Conservation (phyloP, 2,888 invertebrate genomes). For the Anorthoa munda region DNA sequence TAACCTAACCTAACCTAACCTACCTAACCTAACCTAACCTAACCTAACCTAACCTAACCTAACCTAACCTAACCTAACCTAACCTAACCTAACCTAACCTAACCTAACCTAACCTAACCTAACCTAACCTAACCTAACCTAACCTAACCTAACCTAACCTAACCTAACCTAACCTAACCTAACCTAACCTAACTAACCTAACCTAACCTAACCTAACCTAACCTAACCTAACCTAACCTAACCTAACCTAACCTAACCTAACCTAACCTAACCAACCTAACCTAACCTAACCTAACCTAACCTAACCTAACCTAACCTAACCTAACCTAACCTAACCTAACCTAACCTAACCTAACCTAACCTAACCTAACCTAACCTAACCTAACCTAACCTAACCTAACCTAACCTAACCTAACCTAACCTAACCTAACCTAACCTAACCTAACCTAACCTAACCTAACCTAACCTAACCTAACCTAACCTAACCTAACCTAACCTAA, state of each 20-base stretch:
- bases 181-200: constrained; percentile 55
- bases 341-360: constrained; percentile 27
- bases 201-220: too few species aligned
- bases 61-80: too few species aligned
- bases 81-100: constrained; percentile 55
- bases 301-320: constrained; percentile 40
- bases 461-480: constrained; percentile 31
- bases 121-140: constrained; percentile 56
- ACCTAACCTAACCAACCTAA: too few species aligned
- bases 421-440: constrained; percentile 44
- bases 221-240: too few species aligned
- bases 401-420: constrained; percentile 38
- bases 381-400: constrained; percentile 47
- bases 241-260: too few species aligned
- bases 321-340: constrained; percentile 22
- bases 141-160: constrained; percentile 56
- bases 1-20: too few species aligned
- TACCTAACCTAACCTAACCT: too few species aligned
- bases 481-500: constrained; percentile 33
- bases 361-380: constrained; percentile 27
- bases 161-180: constrained; percentile 58
- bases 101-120: constrained; percentile 46
- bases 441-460: constrained; percentile 36
- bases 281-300: constrained; percentile 51
- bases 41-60: too few species aligned